These are phyloP conservation scores for Penelope pileata DNA, from an alignment of 2,113 vertebrate genomes.

Conservation along the genomic window DNA sequence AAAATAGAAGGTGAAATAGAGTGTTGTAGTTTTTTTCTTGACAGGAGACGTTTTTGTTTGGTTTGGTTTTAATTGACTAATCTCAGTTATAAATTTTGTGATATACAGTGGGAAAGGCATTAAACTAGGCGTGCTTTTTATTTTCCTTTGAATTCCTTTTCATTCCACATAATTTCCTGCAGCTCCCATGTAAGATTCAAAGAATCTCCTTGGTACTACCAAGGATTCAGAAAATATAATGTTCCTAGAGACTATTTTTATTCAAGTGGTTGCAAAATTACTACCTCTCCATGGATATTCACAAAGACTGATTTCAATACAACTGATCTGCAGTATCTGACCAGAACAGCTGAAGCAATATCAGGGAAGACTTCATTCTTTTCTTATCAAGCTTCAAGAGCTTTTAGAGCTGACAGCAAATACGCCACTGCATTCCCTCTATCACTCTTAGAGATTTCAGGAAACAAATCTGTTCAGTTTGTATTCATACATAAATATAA, in stretches of 20 bases:
- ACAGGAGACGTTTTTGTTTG: not conserved
- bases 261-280: conserved; percentile 19
- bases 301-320: not conserved
- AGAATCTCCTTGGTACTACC: not conserved
- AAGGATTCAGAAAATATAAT: not conserved
- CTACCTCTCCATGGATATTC: not conserved
- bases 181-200: not conserved
- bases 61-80: not conserved
- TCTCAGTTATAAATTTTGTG: not conserved
- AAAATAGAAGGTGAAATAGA: not conserved
- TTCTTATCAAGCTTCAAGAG: conserved; percentile 29
- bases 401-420: conserved; percentile 6
- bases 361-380: not conserved
- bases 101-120: not conserved
- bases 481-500: not conserved
- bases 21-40: not conserved
- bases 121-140: not conserved
- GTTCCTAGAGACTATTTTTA: conserved; percentile 5
- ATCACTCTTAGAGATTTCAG: not conserved
- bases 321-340: conserved; percentile 34
- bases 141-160: not conserved
- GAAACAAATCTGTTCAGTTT: not conserved
- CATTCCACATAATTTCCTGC: not conserved
- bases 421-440: not conserved
- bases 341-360: not conserved